Conservation (phyloP, 2,113 vertebrate species). For the Strigops habroptila region DNA sequence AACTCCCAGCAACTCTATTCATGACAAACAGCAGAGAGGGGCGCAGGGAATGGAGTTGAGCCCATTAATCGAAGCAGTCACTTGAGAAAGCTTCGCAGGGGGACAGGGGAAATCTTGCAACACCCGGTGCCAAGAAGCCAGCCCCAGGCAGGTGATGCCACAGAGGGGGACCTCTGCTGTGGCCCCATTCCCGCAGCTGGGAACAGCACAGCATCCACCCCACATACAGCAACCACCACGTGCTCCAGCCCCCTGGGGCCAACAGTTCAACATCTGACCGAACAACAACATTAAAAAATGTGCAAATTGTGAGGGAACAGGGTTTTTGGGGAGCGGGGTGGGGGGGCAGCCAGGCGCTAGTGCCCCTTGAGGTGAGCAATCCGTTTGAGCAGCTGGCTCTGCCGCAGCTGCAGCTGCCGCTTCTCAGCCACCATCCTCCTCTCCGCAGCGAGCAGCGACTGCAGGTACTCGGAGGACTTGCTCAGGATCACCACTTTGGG, state of each 20-base stretch:
- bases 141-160: not conserved
- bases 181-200: not conserved
- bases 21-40: not conserved
- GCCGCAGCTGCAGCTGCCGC: slow-evolving; percentile 79
- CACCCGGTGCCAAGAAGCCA: not conserved
- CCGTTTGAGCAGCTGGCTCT: slow-evolving; percentile 83
- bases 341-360: slow-evolving; percentile 46
- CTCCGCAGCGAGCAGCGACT: slow-evolving; percentile 78
- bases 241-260: not conserved
- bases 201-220: not conserved
- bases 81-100: not conserved
- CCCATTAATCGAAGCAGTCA: not conserved
- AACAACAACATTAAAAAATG: slow-evolving; percentile 24
- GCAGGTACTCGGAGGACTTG: slow-evolving; percentile 87
- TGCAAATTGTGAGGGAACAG: slow-evolving; percentile 70
- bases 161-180: fast-evolving
- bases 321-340: fast-evolving
- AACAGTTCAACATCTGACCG: not conserved
- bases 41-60: not conserved
- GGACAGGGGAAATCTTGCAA: not conserved
- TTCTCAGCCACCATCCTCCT: slow-evolving; percentile 84
- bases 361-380: slow-evolving; percentile 83
- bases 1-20: fast-evolving
- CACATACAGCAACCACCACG: fast-evolving
- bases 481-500: slow-evolving; percentile 95